Conservation (phyloP, 2,113 vertebrate genomes). For the Bubo scandiacus region DNA sequence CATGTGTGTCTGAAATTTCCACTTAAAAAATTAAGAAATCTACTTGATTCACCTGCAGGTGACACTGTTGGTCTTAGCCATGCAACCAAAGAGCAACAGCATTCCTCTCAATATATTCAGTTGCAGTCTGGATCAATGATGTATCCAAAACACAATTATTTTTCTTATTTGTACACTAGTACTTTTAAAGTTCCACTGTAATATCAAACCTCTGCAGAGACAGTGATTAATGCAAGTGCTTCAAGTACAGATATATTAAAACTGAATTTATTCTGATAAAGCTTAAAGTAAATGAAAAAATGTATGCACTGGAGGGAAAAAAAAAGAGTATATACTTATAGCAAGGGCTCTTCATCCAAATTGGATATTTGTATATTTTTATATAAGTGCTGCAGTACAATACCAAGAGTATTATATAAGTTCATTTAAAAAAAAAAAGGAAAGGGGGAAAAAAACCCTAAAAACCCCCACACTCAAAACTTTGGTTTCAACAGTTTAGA, state of each 20-base stretch:
- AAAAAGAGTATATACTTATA: not conserved
- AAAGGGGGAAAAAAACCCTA: no score
- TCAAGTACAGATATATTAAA: conserved; percentile 13
- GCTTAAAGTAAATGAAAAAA: conserved; percentile 34
- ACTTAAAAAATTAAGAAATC: not conserved
- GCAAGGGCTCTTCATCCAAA: not conserved
- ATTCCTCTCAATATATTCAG: not conserved
- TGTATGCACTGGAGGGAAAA: not conserved
- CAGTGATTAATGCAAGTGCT: conserved; percentile 39
- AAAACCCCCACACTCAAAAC: not conserved
- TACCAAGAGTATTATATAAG: not conserved
- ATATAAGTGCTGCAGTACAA: not conserved
- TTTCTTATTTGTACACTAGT: not conserved
- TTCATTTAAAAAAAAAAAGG: not conserved
- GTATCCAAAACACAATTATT: conserved; percentile 28
- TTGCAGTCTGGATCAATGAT: conserved; percentile 31
- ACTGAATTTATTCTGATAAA: conserved; percentile 29
- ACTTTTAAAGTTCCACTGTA: not conserved
- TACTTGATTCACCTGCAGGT: conserved; percentile 66
- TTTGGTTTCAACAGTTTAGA: not conserved
- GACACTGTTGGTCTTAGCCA: conserved; percentile 68
- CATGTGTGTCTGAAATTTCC: not conserved
- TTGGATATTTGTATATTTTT: not conserved
- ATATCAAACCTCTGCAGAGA: conserved; percentile 16
- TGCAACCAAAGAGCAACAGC: not conserved